Base-by-base conservation (phyloP, 2,888 invertebrate species). In the Nymphalis polychloros region DNA sequence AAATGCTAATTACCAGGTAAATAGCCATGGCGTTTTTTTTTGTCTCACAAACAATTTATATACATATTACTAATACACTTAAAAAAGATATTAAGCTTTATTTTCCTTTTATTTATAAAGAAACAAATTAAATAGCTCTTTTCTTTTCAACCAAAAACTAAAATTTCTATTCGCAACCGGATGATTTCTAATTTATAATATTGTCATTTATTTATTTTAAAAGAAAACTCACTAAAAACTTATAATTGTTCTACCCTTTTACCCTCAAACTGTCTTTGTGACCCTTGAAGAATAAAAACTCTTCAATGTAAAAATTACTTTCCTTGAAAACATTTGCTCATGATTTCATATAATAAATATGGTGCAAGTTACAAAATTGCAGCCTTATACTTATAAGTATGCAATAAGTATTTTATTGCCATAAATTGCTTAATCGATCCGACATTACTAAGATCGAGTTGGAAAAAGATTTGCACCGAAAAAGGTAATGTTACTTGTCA, bases 401-500 rank as follows among this genome's bases (percentile, higher is more conserved):
- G 41, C 10, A 41, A 50, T 57, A 57, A 57, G 41, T 31, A 27
- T 59, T 64, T 68, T 57, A 61, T 63, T 52, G 62, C 41, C 48
- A 49, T 64, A 31, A 61, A 59, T 64, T 49, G 50, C 60, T 63
- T 55, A 66, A 62, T 66, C 55, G 50, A 63, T 68, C 31, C 59
- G n/a, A 48, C 57, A 48, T 64, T 63, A 47, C 63, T 59, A 19
- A 59, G 64, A 64, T 52, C 59, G 53, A 66, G 48, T 53, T 59
- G 59, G 52, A 63, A 63, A 55, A 59, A 63, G 60, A 64, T 65
- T 70, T 62, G 50, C 65, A 31, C 65, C 70, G 19, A 68, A 67
- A 68, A 72, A 57, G 67, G 67, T 57, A 68, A 68, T 63, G 67
- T 52, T 31, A 52, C 63, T 60, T 72, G 67, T 70, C 72, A 68